phyloP scores from a whole-genome alignment of 2,888 invertebrate genomes.

The Drepana falcataria region DNA sequence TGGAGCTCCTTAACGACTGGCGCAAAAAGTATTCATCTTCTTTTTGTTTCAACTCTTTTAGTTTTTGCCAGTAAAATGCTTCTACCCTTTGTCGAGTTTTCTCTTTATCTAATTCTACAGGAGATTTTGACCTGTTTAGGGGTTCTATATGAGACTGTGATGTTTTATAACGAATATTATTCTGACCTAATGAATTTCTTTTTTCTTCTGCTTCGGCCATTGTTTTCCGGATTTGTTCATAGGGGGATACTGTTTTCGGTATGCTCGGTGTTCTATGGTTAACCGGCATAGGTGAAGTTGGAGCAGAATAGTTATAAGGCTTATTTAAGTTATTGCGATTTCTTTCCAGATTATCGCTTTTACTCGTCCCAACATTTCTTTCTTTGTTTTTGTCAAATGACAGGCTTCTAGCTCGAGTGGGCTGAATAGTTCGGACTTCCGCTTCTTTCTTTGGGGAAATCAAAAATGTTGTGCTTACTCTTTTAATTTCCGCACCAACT shows the following conservation, averaged over 20 bases:
- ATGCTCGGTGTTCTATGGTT: constrained; percentile 60
- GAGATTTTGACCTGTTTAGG: constrained; percentile 21
- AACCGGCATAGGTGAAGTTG: constrained; percentile 60
- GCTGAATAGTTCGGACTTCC: constrained; percentile 64
- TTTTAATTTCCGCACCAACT: constrained; percentile 71
- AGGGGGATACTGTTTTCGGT: constrained; percentile 66
- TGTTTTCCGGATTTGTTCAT: constrained; percentile 58
- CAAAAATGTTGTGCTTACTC: constrained; percentile 64
- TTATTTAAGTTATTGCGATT: constrained; percentile 28
- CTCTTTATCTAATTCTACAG: constrained; percentile 57
- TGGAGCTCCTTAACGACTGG: constrained; percentile 39
- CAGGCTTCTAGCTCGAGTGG: constrained; percentile 62
- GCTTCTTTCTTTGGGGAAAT: constrained; percentile 74
- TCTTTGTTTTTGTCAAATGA: constrained; percentile 48
- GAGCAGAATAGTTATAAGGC: constrained; percentile 69
- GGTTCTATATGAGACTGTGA: constrained; percentile 32
- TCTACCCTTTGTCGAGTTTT: constrained; percentile 80
- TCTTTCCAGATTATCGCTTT: constrained; percentile 11
- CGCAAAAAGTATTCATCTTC: constrained; percentile 76
- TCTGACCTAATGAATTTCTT: constrained; percentile 50
- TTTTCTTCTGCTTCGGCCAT: constrained; percentile 64
- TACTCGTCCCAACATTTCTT: constrained; percentile 11
- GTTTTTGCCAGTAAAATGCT: constrained; percentile 83
- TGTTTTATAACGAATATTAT: constrained; percentile 33
- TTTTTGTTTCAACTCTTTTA: constrained; percentile 80